A percentile compares a stretch with the other conserved stretches of the same genome.
phyloP scores from a whole-genome alignment of 1,140 invertebrate species.

The Drosophila malerkotliana region DNA sequence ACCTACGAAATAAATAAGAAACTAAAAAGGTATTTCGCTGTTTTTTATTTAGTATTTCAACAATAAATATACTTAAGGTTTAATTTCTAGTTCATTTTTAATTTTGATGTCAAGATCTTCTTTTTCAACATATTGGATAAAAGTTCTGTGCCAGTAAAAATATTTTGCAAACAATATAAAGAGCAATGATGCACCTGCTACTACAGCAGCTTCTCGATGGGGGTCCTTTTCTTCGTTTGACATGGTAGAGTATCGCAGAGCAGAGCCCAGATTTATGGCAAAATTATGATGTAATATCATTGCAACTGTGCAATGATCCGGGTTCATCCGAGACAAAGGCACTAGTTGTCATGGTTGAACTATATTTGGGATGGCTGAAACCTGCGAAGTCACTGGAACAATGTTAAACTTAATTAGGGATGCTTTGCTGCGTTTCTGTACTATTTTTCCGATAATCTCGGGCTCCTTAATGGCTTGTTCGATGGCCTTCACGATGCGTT shows the following conservation, averaged over 20 bases:
- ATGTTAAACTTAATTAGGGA: constrained; percentile 86
- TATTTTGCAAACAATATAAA: constrained; percentile 53
- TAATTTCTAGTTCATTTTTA: too few species aligned
- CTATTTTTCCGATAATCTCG: constrained; percentile 84
- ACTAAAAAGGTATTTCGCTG: neutral
- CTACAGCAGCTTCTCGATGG: neutral
- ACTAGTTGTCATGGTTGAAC: constrained; percentile 58
- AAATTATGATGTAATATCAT: neutral
- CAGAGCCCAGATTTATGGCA: neutral
- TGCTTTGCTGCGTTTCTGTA: constrained; percentile 86
- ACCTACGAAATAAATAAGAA: constrained; percentile 30
- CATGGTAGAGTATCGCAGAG: constrained; percentile 15
- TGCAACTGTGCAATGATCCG: neutral
- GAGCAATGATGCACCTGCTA: constrained; percentile 14
- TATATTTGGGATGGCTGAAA: neutral
- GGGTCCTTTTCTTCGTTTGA: neutral
- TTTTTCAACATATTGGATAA: neutral
- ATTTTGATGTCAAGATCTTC: neutral
- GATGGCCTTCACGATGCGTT: constrained; percentile 84
- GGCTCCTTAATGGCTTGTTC: constrained; percentile 85
- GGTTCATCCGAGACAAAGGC: constrained; percentile 33
- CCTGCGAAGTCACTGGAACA: constrained; percentile 74
- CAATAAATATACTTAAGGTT: neutral
- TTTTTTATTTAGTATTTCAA: neutral
- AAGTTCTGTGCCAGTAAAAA: constrained; percentile 19